phyloP scores from a whole-genome alignment of 2,888 invertebrate genomes.

The Branchellion lobata region DNA sequence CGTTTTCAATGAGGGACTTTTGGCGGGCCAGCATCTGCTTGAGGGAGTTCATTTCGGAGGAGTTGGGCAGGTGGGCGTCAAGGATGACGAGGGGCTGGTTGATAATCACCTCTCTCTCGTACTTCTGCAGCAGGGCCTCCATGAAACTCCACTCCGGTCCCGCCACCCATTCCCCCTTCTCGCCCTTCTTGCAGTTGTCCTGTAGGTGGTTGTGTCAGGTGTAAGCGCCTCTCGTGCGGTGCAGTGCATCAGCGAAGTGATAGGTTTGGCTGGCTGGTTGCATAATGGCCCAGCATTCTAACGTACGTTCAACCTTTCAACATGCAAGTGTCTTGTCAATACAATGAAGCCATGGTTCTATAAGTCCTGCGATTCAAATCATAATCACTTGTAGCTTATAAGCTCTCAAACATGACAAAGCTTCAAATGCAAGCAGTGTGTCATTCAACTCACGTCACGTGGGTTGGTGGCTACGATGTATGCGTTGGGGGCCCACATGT shows the following conservation, averaged over 20 bases:
- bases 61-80: conserved; percentile 69
- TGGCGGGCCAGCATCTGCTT: conserved; percentile 66
- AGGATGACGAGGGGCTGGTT: conserved; percentile 67
- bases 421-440: too few species aligned
- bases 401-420: too few species aligned
- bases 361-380: too few species aligned
- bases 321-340: too few species aligned
- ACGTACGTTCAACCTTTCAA: too few species aligned
- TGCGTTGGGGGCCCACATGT: conserved; percentile 65
- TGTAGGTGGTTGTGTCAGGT: background rate
- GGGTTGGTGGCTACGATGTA: conserved; percentile 71
- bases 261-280: too few species aligned
- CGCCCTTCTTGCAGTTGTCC: conserved; percentile 64
- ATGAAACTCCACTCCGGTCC: conserved; percentile 46
- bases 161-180: conserved; percentile 68
- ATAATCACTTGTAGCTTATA: too few species aligned
- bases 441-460: conserved; percentile 65
- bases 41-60: conserved; percentile 69
- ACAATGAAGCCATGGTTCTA: too few species aligned
- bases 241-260: too few species aligned
- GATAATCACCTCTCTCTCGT: conserved; percentile 68
- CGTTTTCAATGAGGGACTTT: conserved; percentile 66
- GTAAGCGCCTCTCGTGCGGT: too few species aligned
- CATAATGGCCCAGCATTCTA: too few species aligned
- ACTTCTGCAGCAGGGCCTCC: conserved; percentile 59